These are phyloP conservation scores for Musca domestica DNA, from an alignment of 1,140 invertebrate genomes.

Conservation along the genomic window DNA sequence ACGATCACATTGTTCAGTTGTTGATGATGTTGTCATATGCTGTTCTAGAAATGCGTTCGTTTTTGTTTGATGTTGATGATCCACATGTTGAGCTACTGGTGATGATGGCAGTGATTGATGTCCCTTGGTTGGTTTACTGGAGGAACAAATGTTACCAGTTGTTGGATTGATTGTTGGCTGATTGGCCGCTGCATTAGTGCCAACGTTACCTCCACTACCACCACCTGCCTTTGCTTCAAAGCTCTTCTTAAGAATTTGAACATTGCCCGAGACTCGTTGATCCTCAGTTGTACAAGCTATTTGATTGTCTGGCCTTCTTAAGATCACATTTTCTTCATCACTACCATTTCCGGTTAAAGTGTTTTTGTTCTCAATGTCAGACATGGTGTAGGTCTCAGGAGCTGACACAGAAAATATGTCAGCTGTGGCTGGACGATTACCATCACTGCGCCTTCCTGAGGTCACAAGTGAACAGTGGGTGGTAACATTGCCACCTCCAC, in stretches of 20 bases:
- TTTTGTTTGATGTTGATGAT: conserved; percentile 32
- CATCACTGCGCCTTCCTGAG: conserved; percentile 26
- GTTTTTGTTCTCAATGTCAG: conserved; percentile 51
- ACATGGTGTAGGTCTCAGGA: conserved; percentile 35
- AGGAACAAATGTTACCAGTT: conserved; percentile 19
- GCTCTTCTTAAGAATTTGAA: conserved; percentile 80
- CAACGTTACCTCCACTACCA: conserved; percentile 20
- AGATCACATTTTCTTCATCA: conserved; percentile 12
- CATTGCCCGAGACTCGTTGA: conserved; percentile 62
- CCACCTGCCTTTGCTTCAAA: conserved; percentile 73
- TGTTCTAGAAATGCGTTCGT: conserved; percentile 24
- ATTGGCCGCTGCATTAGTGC: conserved; percentile 24
- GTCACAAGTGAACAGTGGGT: not conserved
- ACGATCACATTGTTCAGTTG: conserved; percentile 58
- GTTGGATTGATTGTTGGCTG: conserved; percentile 39
- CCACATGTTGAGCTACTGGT: conserved; percentile 48
- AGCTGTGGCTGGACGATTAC: conserved; percentile 10
- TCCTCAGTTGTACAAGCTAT: conserved; percentile 32
- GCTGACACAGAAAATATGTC: conserved; percentile 31
- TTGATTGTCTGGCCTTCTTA: not conserved
- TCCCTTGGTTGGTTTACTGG: conserved; percentile 31
- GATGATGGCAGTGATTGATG: conserved; percentile 53
- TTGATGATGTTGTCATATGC: conserved; percentile 23
- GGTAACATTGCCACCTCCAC: not conserved
- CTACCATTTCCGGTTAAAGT: conserved; percentile 20